Percentiles rank a stretch among this genome's conserved stretches.
These are phyloP conservation scores for Notothenia rossii DNA, from an alignment of 2,113 vertebrate species.

Conservation along the genomic window DNA sequence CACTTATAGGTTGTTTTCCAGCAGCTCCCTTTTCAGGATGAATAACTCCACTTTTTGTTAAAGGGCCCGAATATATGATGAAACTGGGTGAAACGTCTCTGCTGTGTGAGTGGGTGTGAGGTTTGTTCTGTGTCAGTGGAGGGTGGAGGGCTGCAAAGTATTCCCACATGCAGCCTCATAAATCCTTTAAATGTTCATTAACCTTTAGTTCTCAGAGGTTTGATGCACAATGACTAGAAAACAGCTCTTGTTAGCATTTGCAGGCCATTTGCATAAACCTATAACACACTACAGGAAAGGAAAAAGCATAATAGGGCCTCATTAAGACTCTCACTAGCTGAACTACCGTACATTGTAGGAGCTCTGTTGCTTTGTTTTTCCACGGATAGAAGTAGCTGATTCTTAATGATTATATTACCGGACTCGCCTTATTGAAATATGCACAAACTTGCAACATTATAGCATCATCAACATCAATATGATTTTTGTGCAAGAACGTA, in stretches of 20 bases:
- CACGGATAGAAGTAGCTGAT: neutral
- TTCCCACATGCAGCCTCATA: slow-evolving; percentile 29
- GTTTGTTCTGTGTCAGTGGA: slow-evolving; percentile 16
- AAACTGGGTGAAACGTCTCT: slow-evolving; percentile 51
- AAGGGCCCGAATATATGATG: slow-evolving; percentile 34
- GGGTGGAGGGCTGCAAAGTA: slow-evolving; percentile 26
- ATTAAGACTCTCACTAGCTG: neutral
- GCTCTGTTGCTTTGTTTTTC: slow-evolving; percentile 9
- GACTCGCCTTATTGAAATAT: neutral
- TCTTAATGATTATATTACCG: neutral
- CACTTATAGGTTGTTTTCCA: neutral
- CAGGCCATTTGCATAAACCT: no score
- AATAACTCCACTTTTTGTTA: slow-evolving; percentile 12
- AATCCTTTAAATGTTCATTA: slow-evolving; percentile 26
- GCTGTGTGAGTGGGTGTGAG: slow-evolving; percentile 41
- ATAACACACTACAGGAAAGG: no score
- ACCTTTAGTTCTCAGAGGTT: slow-evolving; percentile 16
- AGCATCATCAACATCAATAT: no score
- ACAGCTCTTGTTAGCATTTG: no score
- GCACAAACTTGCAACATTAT: no score
- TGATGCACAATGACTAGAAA: neutral
- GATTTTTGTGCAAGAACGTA: neutral
- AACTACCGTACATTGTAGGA: slow-evolving; percentile 6
- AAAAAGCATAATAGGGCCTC: no score
- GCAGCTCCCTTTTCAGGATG: slow-evolving; percentile 17